Conservation (phyloP, 2,888 invertebrate species). For the Dichetophora obliterata region DNA sequence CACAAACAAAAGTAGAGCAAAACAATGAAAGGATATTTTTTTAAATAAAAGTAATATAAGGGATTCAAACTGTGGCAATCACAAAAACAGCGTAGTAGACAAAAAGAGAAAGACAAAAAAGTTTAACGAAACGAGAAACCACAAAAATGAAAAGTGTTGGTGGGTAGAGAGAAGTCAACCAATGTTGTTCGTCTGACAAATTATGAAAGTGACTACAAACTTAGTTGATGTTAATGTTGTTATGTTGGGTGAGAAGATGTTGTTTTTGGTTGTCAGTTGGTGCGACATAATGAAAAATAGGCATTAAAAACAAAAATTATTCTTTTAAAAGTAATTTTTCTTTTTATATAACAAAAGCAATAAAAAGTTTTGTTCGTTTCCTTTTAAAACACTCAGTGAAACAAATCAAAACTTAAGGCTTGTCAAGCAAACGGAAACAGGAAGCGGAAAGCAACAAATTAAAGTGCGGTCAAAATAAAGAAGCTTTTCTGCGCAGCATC, state of each 20-base stretch:
- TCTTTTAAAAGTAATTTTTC: no score
- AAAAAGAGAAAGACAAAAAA: not conserved
- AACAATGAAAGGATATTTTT: not conserved
- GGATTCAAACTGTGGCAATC: not conserved
- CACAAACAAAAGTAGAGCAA: not conserved
- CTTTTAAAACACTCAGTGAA: not conserved
- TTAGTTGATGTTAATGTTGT: no score
- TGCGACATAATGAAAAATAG: no score
- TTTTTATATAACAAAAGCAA: no score
- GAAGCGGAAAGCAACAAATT: constrained; percentile 9
- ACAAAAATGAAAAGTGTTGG: no score
- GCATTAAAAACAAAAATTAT: no score
- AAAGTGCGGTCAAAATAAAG: not conserved
- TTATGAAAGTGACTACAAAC: not conserved
- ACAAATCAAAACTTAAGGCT: constrained; percentile 15
- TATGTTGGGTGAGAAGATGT: no score
- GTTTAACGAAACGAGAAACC: not conserved
- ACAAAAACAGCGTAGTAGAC: not conserved
- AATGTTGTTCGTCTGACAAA: not conserved
- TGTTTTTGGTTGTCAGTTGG: no score
- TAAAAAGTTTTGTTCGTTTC: no score
- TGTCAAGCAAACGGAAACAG: not conserved
- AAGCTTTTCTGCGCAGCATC: no score
- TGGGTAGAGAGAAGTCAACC: no score
- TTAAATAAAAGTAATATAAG: not conserved